Evolutionary conservation across 2,888 invertebrate genomes (phyloP).

Genomic region (Iselma pallidipennis): DNA sequence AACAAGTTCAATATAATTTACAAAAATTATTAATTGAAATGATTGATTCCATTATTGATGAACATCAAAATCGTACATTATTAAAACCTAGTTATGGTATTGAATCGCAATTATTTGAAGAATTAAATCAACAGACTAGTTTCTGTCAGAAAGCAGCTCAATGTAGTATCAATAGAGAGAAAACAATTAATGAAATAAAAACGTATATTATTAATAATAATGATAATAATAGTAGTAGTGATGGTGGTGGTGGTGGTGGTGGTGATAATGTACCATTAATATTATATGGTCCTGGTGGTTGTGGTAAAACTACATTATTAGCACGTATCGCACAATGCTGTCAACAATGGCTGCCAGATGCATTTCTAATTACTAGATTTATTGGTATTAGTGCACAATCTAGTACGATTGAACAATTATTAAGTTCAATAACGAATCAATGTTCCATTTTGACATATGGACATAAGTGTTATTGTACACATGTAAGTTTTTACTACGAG

Average conservation of each 20-base stretch:
- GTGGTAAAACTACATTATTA: slow-evolving; percentile 80
- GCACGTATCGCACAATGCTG: slow-evolving; percentile 72
- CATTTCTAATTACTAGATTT: slow-evolving; percentile 61
- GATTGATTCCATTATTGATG: slow-evolving; percentile 71
- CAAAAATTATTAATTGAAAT: slow-evolving; percentile 69
- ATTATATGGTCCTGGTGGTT: slow-evolving; percentile 77
- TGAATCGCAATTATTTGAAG: slow-evolving; percentile 66
- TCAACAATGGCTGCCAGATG: slow-evolving; percentile 67
- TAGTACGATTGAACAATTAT: slow-evolving; percentile 69
- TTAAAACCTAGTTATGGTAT: slow-evolving; percentile 67
- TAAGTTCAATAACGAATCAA: slow-evolving; percentile 77
- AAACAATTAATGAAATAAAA: slow-evolving; percentile 69
- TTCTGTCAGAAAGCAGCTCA: slow-evolving; percentile 73
- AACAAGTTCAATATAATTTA: slow-evolving; percentile 66
- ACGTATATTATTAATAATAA: slow-evolving; percentile 53
- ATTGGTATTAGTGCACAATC: slow-evolving; percentile 69
- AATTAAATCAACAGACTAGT: slow-evolving; percentile 71
- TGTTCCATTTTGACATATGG: slow-evolving; percentile 72
- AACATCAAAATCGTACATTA: slow-evolving; percentile 63
- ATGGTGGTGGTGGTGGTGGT: slow-evolving; percentile 61
- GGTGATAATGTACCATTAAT: slow-evolving; percentile 66
- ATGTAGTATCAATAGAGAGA: slow-evolving; percentile 71
- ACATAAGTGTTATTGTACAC: slow-evolving; percentile 65
- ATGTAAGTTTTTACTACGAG: slow-evolving; percentile 56
- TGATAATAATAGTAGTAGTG: slow-evolving; percentile 27